A percentile compares a stretch with the other conserved stretches of the same genome.
Evolutionary conservation across 1,140 invertebrate species (phyloP).

Genomic region (Aphaenogaster ashmeadi): DNA sequence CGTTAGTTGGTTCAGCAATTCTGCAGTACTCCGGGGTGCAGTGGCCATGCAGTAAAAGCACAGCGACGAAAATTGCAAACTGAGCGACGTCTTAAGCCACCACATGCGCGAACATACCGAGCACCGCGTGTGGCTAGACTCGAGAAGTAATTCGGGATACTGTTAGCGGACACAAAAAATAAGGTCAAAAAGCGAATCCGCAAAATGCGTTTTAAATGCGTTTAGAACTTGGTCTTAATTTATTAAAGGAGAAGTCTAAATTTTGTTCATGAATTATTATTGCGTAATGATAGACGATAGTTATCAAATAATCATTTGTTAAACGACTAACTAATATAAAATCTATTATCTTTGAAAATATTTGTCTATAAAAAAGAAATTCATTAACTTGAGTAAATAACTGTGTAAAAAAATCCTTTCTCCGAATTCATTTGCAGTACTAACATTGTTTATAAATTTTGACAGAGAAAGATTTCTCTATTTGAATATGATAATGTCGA

Average conservation of each 20-base stretch:
- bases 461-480: neutral
- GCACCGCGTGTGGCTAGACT: conserved; percentile 37
- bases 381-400: neutral
- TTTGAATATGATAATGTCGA: conserved; percentile 17
- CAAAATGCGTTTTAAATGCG: conserved; percentile 15
- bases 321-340: neutral
- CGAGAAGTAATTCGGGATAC: conserved; percentile 63
- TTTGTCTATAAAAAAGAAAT: neutral
- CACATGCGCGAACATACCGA: conserved; percentile 61
- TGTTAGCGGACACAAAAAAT: conserved; percentile 64
- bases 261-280: neutral
- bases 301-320: neutral
- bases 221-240: conserved; percentile 3
- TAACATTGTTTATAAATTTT: neutral
- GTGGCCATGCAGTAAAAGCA: conserved; percentile 58
- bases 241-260: neutral
- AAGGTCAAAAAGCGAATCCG: conserved; percentile 59
- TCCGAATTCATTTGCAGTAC: neutral
- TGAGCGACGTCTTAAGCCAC: conserved; percentile 59
- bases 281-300: neutral
- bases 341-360: neutral
- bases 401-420: neutral
- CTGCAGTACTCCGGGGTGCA: conserved; percentile 46
- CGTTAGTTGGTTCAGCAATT: conserved; percentile 15
- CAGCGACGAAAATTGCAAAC: conserved; percentile 65